Conservation (phyloP, 1,140 invertebrate genomes). For the Trypoxylus dichotomus region DNA sequence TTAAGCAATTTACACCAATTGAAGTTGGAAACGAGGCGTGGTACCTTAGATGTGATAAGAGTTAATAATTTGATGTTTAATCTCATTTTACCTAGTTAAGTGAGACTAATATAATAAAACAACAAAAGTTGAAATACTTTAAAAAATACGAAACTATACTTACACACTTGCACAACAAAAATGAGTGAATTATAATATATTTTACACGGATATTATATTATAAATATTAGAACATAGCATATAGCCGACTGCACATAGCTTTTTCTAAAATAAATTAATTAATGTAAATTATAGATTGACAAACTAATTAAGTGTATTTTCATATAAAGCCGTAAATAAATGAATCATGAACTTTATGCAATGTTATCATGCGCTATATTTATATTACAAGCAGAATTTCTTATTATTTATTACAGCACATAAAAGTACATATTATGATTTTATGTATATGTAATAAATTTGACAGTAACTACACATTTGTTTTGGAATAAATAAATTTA, state of each 20-base stretch:
- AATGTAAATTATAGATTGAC: neutral
- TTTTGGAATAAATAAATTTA: constrained; percentile 26
- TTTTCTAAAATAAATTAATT: neutral
- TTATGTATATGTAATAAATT: constrained; percentile 21
- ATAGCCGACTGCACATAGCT: neutral
- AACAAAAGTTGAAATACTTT: no score
- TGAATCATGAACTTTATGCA: neutral
- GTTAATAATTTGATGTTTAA: no score
- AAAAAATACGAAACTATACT: no score
- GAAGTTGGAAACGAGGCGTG: no score
- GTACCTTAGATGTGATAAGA: no score
- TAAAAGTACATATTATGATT: constrained; percentile 11
- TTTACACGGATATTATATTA: no score
- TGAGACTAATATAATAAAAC: no score
- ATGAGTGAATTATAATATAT: no score
- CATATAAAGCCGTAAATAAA: neutral
- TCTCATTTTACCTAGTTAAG: no score
- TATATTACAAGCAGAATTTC: neutral
- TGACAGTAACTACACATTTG: constrained; percentile 24
- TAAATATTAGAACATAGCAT: neutral
- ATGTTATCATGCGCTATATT: neutral
- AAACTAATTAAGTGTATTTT: constrained; percentile 2
- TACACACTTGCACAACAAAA: no score
- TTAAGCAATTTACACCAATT: no score
- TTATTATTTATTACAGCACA: neutral